Conservation (phyloP, 30 jellyfish, hydroid and myxozoan genomes). For the Phacellophora camtschatica region DNA sequence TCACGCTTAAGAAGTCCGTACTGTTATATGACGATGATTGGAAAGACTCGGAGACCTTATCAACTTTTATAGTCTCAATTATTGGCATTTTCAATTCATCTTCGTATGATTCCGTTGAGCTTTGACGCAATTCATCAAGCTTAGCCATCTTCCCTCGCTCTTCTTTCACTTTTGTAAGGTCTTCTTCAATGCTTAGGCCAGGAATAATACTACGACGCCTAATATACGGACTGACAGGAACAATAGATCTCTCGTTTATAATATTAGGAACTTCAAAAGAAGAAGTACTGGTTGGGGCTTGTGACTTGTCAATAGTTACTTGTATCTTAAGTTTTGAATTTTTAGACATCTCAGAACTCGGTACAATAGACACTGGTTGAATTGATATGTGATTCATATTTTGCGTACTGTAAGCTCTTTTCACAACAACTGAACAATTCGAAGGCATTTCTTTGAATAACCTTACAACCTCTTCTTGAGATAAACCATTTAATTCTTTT, state of each 20-base stretch:
- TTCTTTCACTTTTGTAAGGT: conserved; percentile 2
- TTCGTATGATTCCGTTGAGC: conserved; percentile 53
- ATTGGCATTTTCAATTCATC: conserved; percentile 55
- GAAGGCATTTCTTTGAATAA: conserved; percentile 83
- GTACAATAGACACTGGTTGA: conserved; percentile 60
- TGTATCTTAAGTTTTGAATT: conserved; percentile 7
- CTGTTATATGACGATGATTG: conserved; percentile 2
- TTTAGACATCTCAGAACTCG: conserved; percentile 3
- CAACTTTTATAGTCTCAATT: conserved; percentile 26
- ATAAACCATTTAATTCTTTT: conserved; percentile 55
- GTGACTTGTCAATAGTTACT: conserved; percentile 50
- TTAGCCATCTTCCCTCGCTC: conserved; percentile 25
- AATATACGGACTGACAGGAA: conserved; percentile 70
- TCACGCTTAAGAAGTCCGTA: background rate
- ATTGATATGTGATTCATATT: conserved; percentile 29
- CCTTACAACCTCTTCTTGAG: conserved; percentile 64
- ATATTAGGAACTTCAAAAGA: conserved; percentile 78
- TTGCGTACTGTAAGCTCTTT: conserved; percentile 18
- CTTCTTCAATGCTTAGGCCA: conserved; percentile 54
- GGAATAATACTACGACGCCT: conserved; percentile 82
- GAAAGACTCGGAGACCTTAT: conserved; percentile 28
- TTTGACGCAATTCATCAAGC: conserved; percentile 35
- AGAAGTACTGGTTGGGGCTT: conserved; percentile 28
- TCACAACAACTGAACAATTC: conserved; percentile 45
- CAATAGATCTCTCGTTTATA: conserved; percentile 30